phyloP scores from a whole-genome alignment of 2,888 invertebrate genomes.

The Nephrotoma guestfalica region DNA sequence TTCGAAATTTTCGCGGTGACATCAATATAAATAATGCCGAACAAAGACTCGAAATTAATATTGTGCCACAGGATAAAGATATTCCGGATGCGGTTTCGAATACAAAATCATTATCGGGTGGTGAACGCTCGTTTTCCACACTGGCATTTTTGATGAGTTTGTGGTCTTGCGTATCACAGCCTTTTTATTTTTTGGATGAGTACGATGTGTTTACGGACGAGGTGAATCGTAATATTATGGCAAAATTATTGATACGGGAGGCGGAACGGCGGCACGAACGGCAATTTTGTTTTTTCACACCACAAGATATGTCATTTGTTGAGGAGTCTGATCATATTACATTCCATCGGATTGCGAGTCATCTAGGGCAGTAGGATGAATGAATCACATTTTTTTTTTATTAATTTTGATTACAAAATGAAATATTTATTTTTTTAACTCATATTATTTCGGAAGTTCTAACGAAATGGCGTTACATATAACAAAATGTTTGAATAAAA shows the following conservation, averaged over 20 bases:
- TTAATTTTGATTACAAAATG: neutral
- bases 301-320: slow-evolving; percentile 55
- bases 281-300: slow-evolving; percentile 85
- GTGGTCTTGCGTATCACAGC: slow-evolving; percentile 84
- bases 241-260: slow-evolving; percentile 62
- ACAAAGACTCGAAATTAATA: slow-evolving; percentile 36
- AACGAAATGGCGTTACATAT: no score
- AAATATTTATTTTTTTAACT: neutral
- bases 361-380: neutral
- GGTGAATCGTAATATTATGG: slow-evolving; percentile 63
- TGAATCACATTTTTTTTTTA: neutral
- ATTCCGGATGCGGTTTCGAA: slow-evolving; percentile 33
- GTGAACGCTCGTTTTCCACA: slow-evolving; percentile 91
- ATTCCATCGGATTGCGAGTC: slow-evolving; percentile 36
- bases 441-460: no score
- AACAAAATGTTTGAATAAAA: no score
- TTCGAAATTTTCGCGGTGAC: slow-evolving; percentile 22
- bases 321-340: slow-evolving; percentile 35
- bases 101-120: slow-evolving; percentile 73
- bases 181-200: slow-evolving; percentile 90
- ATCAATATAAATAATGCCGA: slow-evolving; percentile 28
- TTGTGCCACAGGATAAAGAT: slow-evolving; percentile 38
- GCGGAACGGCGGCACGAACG: slow-evolving; percentile 48
- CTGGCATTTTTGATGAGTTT: slow-evolving; percentile 84
- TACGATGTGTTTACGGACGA: slow-evolving; percentile 95